phyloP scores from a whole-genome alignment of 2,797 vertebrate species.

The Taenioides sp. region DNA sequence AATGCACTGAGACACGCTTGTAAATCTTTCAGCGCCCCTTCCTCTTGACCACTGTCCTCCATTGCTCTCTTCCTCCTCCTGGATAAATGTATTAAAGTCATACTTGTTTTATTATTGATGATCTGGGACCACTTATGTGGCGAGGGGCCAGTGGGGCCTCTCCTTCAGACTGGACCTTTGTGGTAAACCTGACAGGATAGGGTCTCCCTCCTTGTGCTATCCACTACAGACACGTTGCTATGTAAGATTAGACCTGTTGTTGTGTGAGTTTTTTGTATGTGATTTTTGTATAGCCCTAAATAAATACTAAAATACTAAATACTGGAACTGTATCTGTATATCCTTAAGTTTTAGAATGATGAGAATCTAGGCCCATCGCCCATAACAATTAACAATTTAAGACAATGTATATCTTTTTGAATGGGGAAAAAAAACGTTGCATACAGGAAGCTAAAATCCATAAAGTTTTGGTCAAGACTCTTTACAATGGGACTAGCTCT shows the following conservation, averaged over 20 bases:
- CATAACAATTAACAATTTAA: no score
- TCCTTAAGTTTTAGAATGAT: no score
- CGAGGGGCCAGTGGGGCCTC: constrained; percentile 40
- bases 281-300: no score
- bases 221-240: constrained; percentile 2
- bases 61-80: constrained; percentile 29
- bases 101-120: constrained; percentile 62
- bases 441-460: no score
- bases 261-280: no score
- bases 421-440: no score
- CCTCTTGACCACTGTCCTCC: constrained; percentile 41
- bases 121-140: constrained; percentile 34
- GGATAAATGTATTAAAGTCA: constrained; percentile 28
- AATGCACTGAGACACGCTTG: constrained; percentile 18
- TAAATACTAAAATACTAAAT: no score
- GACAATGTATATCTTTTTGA: no score
- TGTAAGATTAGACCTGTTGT: no score
- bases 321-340: no score
- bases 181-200: constrained; percentile 7
- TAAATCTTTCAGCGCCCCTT: constrained; percentile 3
- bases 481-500: neutral
- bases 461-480: neutral
- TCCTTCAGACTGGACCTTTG: constrained; percentile 31
- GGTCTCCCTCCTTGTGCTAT: constrained; percentile 4
- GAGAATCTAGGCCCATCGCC: no score